Evolutionary conservation across 2,113 vertebrate genomes (phyloP).

Genomic region (Orcinus orca): DNA sequence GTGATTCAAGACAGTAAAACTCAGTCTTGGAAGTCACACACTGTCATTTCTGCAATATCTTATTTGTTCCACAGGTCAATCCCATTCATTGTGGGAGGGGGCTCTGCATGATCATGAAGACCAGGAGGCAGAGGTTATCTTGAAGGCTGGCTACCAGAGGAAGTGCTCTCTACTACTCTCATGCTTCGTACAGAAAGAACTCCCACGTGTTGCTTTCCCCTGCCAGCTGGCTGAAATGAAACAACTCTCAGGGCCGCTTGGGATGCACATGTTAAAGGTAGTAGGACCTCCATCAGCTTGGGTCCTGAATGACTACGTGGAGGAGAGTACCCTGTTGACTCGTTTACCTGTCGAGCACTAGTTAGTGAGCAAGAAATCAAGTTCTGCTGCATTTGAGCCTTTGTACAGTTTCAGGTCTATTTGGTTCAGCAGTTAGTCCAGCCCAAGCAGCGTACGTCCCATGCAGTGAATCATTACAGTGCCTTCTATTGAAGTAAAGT

Average conservation of each 20-base stretch:
- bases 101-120: neutral
- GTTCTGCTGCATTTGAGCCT: neutral
- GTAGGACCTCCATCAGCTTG: neutral
- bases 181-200: neutral
- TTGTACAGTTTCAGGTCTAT: neutral
- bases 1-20: neutral
- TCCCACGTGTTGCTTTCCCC: neutral
- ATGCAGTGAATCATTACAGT: neutral
- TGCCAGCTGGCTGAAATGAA: slow-evolving; percentile 11
- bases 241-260: neutral
- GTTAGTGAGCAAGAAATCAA: neutral
- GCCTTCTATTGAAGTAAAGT: neutral
- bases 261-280: neutral
- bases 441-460: neutral
- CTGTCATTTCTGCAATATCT: neutral
- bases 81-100: neutral
- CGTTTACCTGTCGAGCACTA: neutral
- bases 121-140: neutral
- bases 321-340: neutral
- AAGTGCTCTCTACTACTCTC: neutral
- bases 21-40: neutral
- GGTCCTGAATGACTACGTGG: neutral
- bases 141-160: neutral
- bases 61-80: neutral
- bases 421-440: neutral